A percentile compares a stretch with the other conserved stretches of the same genome.
phyloP scores from a whole-genome alignment of 1,140 invertebrate species.

The Temnothorax nylanderi region DNA sequence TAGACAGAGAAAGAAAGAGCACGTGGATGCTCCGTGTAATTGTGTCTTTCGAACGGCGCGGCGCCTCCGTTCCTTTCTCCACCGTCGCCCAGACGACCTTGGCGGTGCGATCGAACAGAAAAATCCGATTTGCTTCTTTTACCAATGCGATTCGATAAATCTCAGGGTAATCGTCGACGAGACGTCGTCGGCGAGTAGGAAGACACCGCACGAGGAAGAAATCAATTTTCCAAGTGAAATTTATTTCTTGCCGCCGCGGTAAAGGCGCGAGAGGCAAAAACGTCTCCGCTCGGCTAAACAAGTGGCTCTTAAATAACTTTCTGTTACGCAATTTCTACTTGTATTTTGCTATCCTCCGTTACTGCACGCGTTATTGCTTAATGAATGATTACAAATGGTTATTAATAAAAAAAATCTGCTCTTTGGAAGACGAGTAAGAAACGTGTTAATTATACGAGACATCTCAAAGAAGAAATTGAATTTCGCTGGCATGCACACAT shows the following conservation, averaged over 20 bases:
- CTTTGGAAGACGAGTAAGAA: background rate
- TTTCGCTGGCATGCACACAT: background rate
- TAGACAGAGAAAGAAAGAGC: constrained; percentile 27
- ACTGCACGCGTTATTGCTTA: background rate
- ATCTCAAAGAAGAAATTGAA: background rate
- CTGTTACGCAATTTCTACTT: constrained; percentile 1
- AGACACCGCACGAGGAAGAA: constrained; percentile 40
- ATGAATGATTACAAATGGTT: background rate
- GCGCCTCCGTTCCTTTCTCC: constrained; percentile 78
- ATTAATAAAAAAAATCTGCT: background rate
- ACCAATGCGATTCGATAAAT: constrained; percentile 27
- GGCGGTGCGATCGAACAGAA: constrained; percentile 73
- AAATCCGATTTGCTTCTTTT: constrained; percentile 70
- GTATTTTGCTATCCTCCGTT: constrained; percentile 3
- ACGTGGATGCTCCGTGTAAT: constrained; percentile 74
- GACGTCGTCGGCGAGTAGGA: constrained; percentile 26
- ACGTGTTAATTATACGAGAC: background rate
- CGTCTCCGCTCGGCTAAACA: constrained; percentile 18
- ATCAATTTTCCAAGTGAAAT: constrained; percentile 53
- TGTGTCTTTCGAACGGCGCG: constrained; percentile 71
- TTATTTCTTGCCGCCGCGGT: constrained; percentile 13
- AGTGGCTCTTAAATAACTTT: constrained; percentile 41
- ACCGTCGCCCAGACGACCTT: constrained; percentile 68
- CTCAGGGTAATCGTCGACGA: constrained; percentile 1
- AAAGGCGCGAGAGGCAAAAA: background rate